These are phyloP conservation scores for Colinus virginianus DNA, from an alignment of 2,113 vertebrate genomes.

Conservation along the genomic window DNA sequence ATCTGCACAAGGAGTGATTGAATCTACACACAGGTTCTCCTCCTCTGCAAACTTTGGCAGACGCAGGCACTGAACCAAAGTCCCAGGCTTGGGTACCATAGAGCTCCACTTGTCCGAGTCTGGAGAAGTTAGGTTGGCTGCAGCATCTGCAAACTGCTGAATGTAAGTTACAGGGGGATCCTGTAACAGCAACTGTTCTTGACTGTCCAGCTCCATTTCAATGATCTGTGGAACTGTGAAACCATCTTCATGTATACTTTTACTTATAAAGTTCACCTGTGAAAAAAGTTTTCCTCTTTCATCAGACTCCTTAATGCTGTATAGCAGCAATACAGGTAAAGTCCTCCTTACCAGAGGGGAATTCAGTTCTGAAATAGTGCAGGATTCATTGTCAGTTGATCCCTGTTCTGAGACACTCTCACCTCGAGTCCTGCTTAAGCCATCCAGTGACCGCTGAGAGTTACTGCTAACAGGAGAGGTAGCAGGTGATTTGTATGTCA, in stretches of 20 bases:
- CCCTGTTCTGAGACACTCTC: constrained; percentile 91
- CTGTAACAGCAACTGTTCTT: constrained; percentile 96
- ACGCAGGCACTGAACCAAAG: constrained; percentile 94
- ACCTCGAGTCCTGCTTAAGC: constrained; percentile 91
- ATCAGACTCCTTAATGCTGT: constrained; percentile 97
- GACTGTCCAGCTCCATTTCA: constrained; percentile 98
- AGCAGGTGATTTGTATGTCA: constrained; percentile 94
- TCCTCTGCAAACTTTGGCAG: constrained; percentile 96
- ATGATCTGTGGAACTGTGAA: constrained; percentile 99
- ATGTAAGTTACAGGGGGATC: constrained; percentile 98
- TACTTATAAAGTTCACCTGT: constrained; percentile 98
- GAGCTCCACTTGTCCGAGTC: constrained; percentile 96
- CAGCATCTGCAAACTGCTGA: constrained; percentile 96
- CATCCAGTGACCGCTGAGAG: constrained; percentile 87
- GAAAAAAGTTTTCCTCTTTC: constrained; percentile 98
- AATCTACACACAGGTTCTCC: constrained; percentile 95
- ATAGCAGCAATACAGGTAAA: constrained; percentile 93
- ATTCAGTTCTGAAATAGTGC: constrained; percentile 89
- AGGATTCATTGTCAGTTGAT: constrained; percentile 95
- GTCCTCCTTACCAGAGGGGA: constrained; percentile 92
- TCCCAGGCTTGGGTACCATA: constrained; percentile 92
- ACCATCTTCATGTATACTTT: constrained; percentile 96
- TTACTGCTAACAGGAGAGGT: constrained; percentile 87
- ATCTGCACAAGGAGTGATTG: constrained; percentile 95
- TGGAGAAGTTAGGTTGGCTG: constrained; percentile 87